Evolutionary conservation across 1,140 invertebrate genomes (phyloP).

Genomic region (Drosophila busckii): DNA sequence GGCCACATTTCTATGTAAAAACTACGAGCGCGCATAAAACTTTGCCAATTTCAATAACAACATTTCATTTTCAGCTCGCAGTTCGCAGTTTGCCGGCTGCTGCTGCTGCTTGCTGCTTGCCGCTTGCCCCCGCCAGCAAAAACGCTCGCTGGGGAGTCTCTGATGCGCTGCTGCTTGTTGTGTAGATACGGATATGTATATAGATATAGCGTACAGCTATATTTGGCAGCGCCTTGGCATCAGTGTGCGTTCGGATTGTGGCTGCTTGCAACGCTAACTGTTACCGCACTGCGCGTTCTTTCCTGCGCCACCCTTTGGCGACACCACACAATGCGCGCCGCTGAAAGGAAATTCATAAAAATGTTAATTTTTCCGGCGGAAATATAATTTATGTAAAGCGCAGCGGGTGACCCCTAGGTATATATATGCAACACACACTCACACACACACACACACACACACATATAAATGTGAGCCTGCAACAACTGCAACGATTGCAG

Average conservation of each 20-base stretch:
- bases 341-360: constrained; percentile 77
- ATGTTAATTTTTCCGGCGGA: constrained; percentile 76
- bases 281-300: constrained; percentile 27
- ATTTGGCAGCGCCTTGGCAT: constrained; percentile 47
- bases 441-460: too few relatives aligned
- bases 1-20: constrained; percentile 74
- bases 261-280: constrained; percentile 20
- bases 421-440: too few relatives aligned
- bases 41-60: constrained; percentile 76
- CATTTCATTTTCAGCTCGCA: constrained; percentile 69
- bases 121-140: constrained; percentile 14
- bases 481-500: constrained; percentile 42
- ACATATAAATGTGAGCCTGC: constrained; percentile 5
- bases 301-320: constrained; percentile 8
- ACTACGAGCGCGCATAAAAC: constrained; percentile 65
- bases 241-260: constrained; percentile 47
- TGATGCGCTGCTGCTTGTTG: constrained; percentile 21
- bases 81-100: constrained; percentile 33
- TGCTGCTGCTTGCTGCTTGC: constrained; percentile 25
- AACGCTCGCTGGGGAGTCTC: constrained; percentile 55
- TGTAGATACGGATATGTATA: constrained; percentile 7
- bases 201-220: too few relatives aligned
- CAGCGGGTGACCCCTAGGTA: constrained; percentile 61
- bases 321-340: constrained; percentile 64
- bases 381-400: constrained; percentile 77